phyloP scores from a whole-genome alignment of 2,113 vertebrate genomes.

The Atractosteus spatula region DNA sequence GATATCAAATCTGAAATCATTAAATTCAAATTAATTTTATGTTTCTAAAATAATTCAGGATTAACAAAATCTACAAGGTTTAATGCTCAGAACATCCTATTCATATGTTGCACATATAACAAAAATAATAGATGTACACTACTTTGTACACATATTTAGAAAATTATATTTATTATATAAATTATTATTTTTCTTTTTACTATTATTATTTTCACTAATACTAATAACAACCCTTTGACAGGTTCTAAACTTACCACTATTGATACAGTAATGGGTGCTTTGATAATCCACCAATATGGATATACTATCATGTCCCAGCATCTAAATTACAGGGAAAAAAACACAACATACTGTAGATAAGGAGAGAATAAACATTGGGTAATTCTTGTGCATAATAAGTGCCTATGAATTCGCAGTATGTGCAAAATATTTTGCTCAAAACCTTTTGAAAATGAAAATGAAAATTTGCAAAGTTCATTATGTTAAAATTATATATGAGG shows the following conservation, averaged over 20 bases:
- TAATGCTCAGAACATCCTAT: neutral
- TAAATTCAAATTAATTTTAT: no score
- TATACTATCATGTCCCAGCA: conserved; percentile 87
- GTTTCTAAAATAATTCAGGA: no score
- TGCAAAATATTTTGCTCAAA: no score
- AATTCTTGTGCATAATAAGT: no score
- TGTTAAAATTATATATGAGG: no score
- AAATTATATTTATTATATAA: no score
- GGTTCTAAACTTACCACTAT: conserved; percentile 77
- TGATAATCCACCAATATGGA: conserved; percentile 91
- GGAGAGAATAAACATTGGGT: neutral
- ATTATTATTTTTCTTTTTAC: neutral
- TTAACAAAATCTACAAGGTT: neutral
- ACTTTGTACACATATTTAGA: neutral
- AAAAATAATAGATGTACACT: neutral
- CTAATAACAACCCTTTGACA: neutral
- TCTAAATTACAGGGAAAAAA: conserved; percentile 52
- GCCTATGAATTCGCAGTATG: no score
- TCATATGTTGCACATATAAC: neutral
- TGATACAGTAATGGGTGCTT: conserved; percentile 80
- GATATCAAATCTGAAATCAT: no score
- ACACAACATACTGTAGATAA: neutral
- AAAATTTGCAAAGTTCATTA: no score
- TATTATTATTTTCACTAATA: neutral
- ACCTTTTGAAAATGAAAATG: no score